Percentiles rank a stretch among this genome's conserved stretches.
phyloP scores from a whole-genome alignment of 2,888 invertebrate genomes.

The Anticlea derivata region DNA sequence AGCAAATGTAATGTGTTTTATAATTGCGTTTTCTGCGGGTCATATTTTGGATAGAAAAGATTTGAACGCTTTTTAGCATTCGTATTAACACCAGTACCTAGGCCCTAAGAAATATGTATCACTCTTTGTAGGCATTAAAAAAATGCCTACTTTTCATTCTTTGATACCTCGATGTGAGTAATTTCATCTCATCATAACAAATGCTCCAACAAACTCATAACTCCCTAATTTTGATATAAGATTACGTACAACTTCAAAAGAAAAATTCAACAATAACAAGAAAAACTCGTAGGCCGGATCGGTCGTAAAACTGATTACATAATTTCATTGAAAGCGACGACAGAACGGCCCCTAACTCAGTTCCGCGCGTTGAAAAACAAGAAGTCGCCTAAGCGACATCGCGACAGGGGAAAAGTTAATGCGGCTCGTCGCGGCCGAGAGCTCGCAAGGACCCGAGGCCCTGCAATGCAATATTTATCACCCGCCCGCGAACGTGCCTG shows the following conservation, averaged over 20 bases:
- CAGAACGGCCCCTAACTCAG: conserved; percentile 68
- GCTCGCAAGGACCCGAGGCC: conserved; percentile 48
- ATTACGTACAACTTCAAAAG: conserved; percentile 39
- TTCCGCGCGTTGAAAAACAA: conserved; percentile 72
- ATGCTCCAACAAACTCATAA: conserved; percentile 17
- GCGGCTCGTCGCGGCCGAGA: conserved; percentile 48
- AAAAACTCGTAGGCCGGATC: conserved; percentile 65
- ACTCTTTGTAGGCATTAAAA: too few relatives aligned
- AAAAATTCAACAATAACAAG: conserved; percentile 52
- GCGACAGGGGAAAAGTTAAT: conserved; percentile 65
- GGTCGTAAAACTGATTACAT: conserved; percentile 77
- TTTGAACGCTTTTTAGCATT: too few relatives aligned
- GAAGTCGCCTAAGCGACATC: conserved; percentile 63
- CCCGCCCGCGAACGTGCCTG: conserved; percentile 77
- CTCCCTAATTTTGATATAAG: conserved; percentile 24
- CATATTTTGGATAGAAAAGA: conserved; percentile 4
- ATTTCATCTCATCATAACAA: conserved; percentile 19
- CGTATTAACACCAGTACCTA: too few relatives aligned
- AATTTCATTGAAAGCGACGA: conserved; percentile 76
- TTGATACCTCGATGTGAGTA: conserved; percentile 9
- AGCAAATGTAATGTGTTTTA: conserved; percentile 24
- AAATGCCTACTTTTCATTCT: too few relatives aligned
- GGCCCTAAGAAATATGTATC: too few relatives aligned
- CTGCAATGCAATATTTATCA: conserved; percentile 82
- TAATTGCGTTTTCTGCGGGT: conserved; percentile 16